Evolutionary conservation across 1,140 invertebrate species (phyloP).

Genomic region (Microplitis mediator): DNA sequence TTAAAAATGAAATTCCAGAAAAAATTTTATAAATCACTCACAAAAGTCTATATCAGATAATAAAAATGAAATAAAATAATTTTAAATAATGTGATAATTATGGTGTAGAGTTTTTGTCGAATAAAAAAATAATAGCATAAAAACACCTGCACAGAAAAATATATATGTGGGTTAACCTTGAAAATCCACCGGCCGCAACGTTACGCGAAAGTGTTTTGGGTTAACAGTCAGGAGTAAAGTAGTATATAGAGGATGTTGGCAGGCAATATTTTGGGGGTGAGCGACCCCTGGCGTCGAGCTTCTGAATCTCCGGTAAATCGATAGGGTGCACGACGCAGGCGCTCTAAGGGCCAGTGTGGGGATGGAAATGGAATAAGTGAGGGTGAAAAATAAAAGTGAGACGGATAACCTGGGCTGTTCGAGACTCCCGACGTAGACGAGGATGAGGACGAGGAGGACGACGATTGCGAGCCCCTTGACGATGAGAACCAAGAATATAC

Average conservation of each 20-base stretch:
- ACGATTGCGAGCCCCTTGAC: not conserved
- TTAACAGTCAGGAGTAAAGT: conserved; percentile 3
- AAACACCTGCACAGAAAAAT: conserved; percentile 34
- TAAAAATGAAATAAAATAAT: not conserved
- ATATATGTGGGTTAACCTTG: conserved; percentile 57
- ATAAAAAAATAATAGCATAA: not conserved
- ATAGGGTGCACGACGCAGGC: conserved; percentile 38
- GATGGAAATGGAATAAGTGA: not conserved
- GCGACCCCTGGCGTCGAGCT: conserved; percentile 31
- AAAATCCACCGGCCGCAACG: conserved; percentile 54
- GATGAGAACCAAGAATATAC: not conserved
- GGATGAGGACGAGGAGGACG: not conserved
- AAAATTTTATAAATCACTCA: not conserved
- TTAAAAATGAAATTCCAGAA: too few relatives aligned
- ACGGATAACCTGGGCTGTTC: not conserved
- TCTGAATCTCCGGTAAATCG: conserved; percentile 46
- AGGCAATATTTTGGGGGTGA: conserved; percentile 24
- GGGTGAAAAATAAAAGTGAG: not conserved
- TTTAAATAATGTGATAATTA: not conserved
- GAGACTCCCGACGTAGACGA: conserved; percentile 3
- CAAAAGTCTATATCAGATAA: not conserved
- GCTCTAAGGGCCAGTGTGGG: conserved; percentile 1
- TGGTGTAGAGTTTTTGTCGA: not conserved
- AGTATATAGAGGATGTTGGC: conserved; percentile 38
- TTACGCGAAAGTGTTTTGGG: conserved; percentile 59